Evolutionary conservation across 2,888 invertebrate species (phyloP), one percentile per base, ranked within the genome.

Genomic region (Euclidia mi): DNA sequence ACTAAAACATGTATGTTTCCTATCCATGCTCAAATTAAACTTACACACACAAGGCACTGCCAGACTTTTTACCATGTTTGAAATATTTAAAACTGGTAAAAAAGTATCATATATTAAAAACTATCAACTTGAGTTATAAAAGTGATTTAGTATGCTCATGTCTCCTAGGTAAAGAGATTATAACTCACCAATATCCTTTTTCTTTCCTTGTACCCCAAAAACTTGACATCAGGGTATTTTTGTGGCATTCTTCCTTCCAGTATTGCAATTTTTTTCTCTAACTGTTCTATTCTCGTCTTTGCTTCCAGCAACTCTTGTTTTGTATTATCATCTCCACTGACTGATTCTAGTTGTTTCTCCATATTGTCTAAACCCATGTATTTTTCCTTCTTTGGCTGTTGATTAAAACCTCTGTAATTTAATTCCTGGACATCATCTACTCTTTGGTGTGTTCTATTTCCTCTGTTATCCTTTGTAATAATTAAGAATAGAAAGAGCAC

Each of bases 201-300:
- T 51, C 99, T 96, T 71, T 97, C 97, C 81, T 98, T 97, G 86
- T 99, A 99, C 72, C 98, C 98, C 11, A 98, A 95, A 85, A 98
- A 98, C 85, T 97, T 97, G 0, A 99, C 99, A 84, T 97, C 96
- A 0, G 98, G 99, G 93, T 97, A 99, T 71, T 96, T 97, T 77
- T 98, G 98, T 0, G 97, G 97, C 40, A 97, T 95, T 79, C 96
- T 95, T 2, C 95, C 95, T 84, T 98, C 98, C 41, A 98, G 86
- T 46, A 96, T 94, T 45, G 95, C 95, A 32, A 98, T 93, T 90
- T 97, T 97, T 63, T 96, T 96, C 85, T 97, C 97, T 47, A 98
- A 84, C 48, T 96, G 95, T 32, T 95, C 94, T 62, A 98, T 95
- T 74, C 95, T 95, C 25, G 89, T 89, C 65, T 95, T 95, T 0